phyloP scores from a whole-genome alignment of 2,113 vertebrate genomes.

The Narcine bancroftii region DNA sequence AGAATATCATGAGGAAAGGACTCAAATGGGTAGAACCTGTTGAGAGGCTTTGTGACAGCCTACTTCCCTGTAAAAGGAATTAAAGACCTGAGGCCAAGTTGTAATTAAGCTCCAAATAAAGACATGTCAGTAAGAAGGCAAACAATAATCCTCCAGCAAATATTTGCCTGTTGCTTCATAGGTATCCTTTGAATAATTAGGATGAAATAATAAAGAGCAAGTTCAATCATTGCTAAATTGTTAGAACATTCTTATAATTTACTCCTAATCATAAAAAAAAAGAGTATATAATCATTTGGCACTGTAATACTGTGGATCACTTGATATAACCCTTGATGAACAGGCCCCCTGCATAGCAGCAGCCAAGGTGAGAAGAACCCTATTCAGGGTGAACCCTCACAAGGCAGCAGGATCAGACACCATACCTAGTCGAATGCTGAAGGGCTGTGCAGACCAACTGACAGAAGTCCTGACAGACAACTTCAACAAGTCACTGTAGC shows the following conservation, averaged over 20 bases:
- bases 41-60: not conserved
- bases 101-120: not conserved
- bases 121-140: not conserved
- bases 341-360: too few relatives aligned
- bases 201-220: not conserved
- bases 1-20: not conserved
- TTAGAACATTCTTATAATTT: too few relatives aligned
- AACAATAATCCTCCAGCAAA: not conserved
- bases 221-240: too few relatives aligned
- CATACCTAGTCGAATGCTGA: too few relatives aligned
- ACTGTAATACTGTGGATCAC: not conserved
- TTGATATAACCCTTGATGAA: too few relatives aligned
- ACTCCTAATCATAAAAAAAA: not conserved
- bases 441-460: too few relatives aligned
- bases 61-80: not conserved
- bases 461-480: too few relatives aligned
- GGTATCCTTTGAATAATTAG: not conserved
- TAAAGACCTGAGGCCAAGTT: not conserved
- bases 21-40: not conserved
- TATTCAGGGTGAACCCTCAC: too few relatives aligned
- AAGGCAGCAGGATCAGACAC: too few relatives aligned
- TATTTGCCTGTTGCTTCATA: not conserved
- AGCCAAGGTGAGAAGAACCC: too few relatives aligned
- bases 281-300: not conserved
- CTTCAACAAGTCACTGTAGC: too few relatives aligned